Evolutionary conservation across 2,888 invertebrate species (phyloP).

Genomic region (Tipula helvola): DNA sequence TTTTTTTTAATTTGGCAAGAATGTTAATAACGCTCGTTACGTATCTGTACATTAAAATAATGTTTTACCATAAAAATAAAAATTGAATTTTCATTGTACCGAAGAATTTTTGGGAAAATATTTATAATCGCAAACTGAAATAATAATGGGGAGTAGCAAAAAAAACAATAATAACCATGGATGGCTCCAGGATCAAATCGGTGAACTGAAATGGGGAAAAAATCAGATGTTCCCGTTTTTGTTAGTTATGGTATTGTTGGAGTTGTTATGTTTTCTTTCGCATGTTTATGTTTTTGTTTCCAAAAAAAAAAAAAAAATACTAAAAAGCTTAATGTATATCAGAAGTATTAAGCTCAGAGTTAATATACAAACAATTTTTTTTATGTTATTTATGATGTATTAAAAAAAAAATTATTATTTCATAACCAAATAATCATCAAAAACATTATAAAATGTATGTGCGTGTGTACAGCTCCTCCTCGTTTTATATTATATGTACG

Average conservation of each 20-base stretch:
- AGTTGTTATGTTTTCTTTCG: neutral
- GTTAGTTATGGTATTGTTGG: neutral
- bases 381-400: neutral
- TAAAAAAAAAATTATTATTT: neutral
- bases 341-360: neutral
- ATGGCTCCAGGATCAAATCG: neutral
- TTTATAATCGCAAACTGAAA: neutral
- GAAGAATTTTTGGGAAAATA: neutral
- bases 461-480: neutral
- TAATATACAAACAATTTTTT: neutral
- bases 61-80: neutral
- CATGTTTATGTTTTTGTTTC: neutral
- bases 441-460: neutral
- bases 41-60: neutral
- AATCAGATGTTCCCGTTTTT: neutral
- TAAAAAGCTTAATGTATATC: neutral
- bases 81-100: neutral
- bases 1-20: neutral
- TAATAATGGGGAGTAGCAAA: neutral
- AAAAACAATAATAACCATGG: neutral
- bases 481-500: neutral
- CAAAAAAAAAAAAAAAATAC: neutral
- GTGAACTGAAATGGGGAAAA: neutral
- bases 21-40: neutral
- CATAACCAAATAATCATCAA: neutral